Evolutionary conservation across 2,797 vertebrate species (phyloP), one percentile per base, ranked within the genome.

Genomic region (Brachymystax lenok): DNA sequence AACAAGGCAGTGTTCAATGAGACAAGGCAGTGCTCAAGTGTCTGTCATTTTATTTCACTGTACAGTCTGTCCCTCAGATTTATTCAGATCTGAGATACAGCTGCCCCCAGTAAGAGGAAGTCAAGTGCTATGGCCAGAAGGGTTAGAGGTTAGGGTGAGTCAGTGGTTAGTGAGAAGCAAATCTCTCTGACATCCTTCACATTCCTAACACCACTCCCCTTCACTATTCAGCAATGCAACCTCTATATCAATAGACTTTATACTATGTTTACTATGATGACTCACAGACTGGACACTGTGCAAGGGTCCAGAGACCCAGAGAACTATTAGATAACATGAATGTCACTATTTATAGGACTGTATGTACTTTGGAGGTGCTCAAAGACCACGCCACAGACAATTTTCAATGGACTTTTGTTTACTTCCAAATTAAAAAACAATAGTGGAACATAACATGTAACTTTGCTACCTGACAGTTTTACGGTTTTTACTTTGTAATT

Each of bases 381-480:
- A 61, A 3, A 8, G 3, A 69, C 8, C 30, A 69, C 30, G 2
- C 17, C 35, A 8, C 30, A n/a, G 30, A 40, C 67, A 1, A 35
- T 35, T 35, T 35, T 35, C 33, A 35, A 35, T 35, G 33, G 5
- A 5, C 33, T 35, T 35, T 35, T 35, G 1, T 35, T 35, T 35
- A 6, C 33, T 6, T 6, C 33, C 33, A 33, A 33, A 69, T 10
- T 7, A 16, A 16, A 7, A 10, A 46, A 46, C 1, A 10, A 12
- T 12, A 46, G 19, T 66, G 28, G 76, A 82, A 82, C 78, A 81
- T 83, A 74, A 75, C 1, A 35, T 35, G 52, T 27, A 50, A 73
- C n/a, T n/a, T n/a, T n/a, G n/a, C n/a, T n/a, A n/a, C n/a, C n/a
- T n/a, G n/a, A n/a, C n/a, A n/a, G n/a, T n/a, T n/a, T n/a, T n/a